These are phyloP conservation scores for Phortica variegata DNA, from an alignment of 1,140 invertebrate species.

Conservation along the genomic window DNA sequence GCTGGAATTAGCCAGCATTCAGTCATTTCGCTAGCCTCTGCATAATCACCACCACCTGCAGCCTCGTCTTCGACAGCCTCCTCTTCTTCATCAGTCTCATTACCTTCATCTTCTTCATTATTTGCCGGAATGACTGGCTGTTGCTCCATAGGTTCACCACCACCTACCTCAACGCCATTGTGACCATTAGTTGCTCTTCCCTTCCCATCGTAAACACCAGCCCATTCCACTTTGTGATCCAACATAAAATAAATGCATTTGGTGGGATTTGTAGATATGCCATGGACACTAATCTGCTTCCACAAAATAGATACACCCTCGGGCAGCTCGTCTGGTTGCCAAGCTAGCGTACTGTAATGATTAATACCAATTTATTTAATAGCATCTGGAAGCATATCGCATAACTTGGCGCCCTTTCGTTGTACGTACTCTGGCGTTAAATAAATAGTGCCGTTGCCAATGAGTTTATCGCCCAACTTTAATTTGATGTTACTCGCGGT, in stretches of 20 bases:
- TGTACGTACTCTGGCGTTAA: conserved; percentile 47
- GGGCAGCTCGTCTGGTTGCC: conserved; percentile 33
- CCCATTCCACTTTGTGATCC: conserved; percentile 47
- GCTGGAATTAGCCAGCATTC: conserved; percentile 51
- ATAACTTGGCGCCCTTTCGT: conserved; percentile 10
- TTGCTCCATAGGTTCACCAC: conserved; percentile 13
- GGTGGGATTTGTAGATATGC: conserved; percentile 38
- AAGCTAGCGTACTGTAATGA: conserved; percentile 34
- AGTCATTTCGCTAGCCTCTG: conserved; percentile 38
- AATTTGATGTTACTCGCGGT: conserved; percentile 45
- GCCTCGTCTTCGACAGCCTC: conserved; percentile 29
- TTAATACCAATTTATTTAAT: too few relatives aligned
- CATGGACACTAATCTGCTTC: conserved; percentile 50
- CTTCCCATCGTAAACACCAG: conserved; percentile 35
- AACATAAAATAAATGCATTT: conserved; percentile 56
- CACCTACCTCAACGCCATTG: conserved; percentile 16
- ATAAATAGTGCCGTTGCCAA: conserved; percentile 44
- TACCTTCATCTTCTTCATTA: conserved; percentile 32
- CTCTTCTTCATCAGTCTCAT: conserved; percentile 29
- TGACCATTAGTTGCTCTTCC: conserved; percentile 24
- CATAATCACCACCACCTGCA: conserved; percentile 34
- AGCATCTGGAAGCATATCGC: conserved; percentile 17
- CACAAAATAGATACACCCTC: conserved; percentile 50
- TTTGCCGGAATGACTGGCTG: conserved; percentile 6
- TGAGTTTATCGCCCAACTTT: conserved; percentile 40